Base-by-base conservation (phyloP, 35 echinoderm and acorn worm species). In the Ophiothrix spiculata region DNA sequence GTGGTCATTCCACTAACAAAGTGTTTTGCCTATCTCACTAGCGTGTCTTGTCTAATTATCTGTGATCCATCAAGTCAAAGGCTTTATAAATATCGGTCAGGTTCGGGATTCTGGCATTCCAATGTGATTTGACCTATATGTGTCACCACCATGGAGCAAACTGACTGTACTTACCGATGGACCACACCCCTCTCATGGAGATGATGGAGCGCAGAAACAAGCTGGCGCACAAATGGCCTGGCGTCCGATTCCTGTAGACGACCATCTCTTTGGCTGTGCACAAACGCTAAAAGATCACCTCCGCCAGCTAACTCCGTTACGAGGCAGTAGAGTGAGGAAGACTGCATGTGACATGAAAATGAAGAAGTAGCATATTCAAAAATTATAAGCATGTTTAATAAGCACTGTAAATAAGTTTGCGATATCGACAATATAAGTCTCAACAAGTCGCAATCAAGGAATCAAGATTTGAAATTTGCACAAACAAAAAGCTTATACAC, bases 141-240 rank as follows among this genome's bases (percentile, higher is more conserved):
- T 69, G 60, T 21, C 8, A 54, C 8, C 45, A 11, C 21, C 8
- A 11, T 11, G 21, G 45, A 11, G 45, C 8, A 54, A 54, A 54
- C 45, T 54, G 8, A 21, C 21, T 21, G 33, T 8, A 63, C 91
- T 73, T 86, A 98, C 95, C 95, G 94, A 83, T 98, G 95, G 33
- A 98, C 95, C 60, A 98, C 86, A 17, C 92, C 92, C 37, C 89
- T 83, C 40, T 98, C 91, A 45, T 98, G 95, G 37, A 98, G 77
- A 34, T 98, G 92, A 64, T 98, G 95, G 8, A 98, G 37, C 6
- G 95, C 95, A 16, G 95, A 98, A 64, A 98, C 95, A 0, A 98
- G 84, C 54, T 98, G 95, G 73, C 95, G 91, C 15, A 98, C 92
- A 56, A 88, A 98, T 33, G 74, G 89, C 33, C 95, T 81, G 19